Base-by-base conservation (phyloP, 2,113 vertebrate species). In the Oreochromis niloticus region DNA sequence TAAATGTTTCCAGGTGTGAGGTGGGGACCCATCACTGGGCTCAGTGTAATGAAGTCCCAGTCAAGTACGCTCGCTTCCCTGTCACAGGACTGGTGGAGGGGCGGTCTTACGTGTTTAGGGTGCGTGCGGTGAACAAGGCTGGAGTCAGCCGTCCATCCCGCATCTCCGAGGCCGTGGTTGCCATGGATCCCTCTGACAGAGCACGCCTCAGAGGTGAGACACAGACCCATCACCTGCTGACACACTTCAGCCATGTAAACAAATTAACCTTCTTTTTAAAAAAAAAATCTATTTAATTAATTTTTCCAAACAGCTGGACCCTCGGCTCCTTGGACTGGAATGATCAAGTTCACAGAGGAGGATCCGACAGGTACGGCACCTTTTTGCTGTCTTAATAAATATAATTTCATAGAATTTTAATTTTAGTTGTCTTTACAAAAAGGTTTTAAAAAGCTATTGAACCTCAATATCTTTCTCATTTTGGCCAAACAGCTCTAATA, bases 291-390 rank as follows among this genome's bases (percentile, higher is more conserved):
- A 16, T 52, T 84, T 81, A 1, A 73, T 81, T 73, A 54, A 54
- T 46, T 84, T 61, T 50, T 8, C 43, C 9, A 10, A 39, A 82
- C 88, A 99, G 98, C 97, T 95, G 97, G 97, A 6, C 97, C 98
- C 43, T 99, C 97, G 54, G 98, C 99, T 90, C 99, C 99, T 39
- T 99, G 98, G 98, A 99, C 99, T 24, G 99, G 98, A 46, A 98
- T 99, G 95, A 99, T 99, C 93, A 99, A 98, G 95, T 99, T 99
- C 83, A 99, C 99, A 7, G 99, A 99, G 94, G 99, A 99, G 91
- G 99, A 99, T 85, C 96, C 98, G 73, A 96, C 97, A 92, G 98
- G 99, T 99, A 91, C 12, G 82, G 55, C 24, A 73, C 11, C 9
- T 32, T 78, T 55, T 19, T 78, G 30, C 6, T 75, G 19, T 66